These are phyloP conservation scores for Balaeniceps rex DNA, from an alignment of 2,113 vertebrate species.

Conservation along the genomic window DNA sequence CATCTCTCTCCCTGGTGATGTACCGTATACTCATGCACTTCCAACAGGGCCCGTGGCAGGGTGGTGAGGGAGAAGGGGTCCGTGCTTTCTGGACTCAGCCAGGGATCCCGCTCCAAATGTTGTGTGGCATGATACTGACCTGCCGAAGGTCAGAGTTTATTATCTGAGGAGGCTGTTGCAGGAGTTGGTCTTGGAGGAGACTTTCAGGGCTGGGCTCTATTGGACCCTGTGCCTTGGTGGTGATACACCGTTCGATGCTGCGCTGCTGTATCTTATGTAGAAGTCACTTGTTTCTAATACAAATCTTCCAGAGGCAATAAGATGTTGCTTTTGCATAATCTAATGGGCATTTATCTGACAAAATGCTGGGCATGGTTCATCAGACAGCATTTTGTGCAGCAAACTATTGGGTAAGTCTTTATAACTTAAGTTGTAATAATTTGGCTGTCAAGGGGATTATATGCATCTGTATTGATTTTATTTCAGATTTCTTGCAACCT, in stretches of 20 bases:
- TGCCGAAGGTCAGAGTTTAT: not conserved
- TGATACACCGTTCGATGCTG: not conserved
- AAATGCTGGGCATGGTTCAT: not conserved
- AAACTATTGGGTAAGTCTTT: not conserved
- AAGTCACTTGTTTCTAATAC: fast-evolving
- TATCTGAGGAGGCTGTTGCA: not conserved
- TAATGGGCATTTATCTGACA: not conserved
- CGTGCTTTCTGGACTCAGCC: not conserved
- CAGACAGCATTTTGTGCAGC: not conserved
- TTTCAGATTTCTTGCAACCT: constrained; percentile 81
- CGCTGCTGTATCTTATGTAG: not conserved
- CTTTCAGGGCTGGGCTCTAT: not conserved
- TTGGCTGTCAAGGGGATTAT: not conserved
- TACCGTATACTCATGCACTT: not conserved
- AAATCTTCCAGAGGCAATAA: not conserved
- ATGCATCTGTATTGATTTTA: not conserved
- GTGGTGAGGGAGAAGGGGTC: not conserved
- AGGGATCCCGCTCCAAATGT: too few species aligned
- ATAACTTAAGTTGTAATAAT: not conserved
- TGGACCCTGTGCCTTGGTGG: fast-evolving
- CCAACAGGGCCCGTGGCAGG: too few species aligned
- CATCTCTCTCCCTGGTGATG: not conserved
- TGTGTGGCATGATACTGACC: not conserved
- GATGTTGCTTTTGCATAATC: not conserved
- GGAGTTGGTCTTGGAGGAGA: not conserved